phyloP scores from a whole-genome alignment of 2,888 invertebrate species.

The Drosophila subsilvestris region DNA sequence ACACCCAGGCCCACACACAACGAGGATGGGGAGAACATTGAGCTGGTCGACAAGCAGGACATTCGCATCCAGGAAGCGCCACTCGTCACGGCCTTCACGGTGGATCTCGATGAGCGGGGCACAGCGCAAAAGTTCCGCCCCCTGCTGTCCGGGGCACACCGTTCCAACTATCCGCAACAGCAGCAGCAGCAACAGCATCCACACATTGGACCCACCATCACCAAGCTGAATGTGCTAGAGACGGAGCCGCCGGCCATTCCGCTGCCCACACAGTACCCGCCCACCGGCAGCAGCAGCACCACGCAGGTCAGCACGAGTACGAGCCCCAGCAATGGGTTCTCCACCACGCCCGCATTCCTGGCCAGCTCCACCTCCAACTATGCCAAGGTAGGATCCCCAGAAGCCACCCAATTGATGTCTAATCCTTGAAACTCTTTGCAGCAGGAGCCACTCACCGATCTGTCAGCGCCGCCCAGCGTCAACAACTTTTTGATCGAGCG shows the following conservation, averaged over 20 bases:
- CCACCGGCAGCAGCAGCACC: slow-evolving; percentile 48
- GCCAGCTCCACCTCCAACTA: slow-evolving; percentile 56
- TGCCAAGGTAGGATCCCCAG: slow-evolving; percentile 57
- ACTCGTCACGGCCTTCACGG: slow-evolving; percentile 92
- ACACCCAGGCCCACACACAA: slow-evolving; percentile 89
- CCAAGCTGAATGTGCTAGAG: slow-evolving; percentile 79
- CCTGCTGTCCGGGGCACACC: slow-evolving; percentile 85
- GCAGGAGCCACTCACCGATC: slow-evolving; percentile 56
- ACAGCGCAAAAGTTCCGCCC: slow-evolving; percentile 92
- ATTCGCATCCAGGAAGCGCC: slow-evolving; percentile 93
- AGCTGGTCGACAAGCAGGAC: slow-evolving; percentile 88
- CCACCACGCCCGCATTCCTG: slow-evolving; percentile 64
- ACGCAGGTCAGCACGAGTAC: slow-evolving; percentile 51
- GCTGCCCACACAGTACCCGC: slow-evolving; percentile 69
- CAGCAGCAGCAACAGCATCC: slow-evolving; percentile 47
- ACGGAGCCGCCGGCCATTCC: slow-evolving; percentile 58
- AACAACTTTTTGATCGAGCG: slow-evolving; percentile 84
- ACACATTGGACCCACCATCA: slow-evolving; percentile 80
- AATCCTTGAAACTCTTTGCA: background rate
- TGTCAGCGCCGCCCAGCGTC: slow-evolving; percentile 55
- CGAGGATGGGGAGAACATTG: slow-evolving; percentile 88
- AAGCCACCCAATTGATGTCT: background rate
- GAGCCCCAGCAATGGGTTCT: slow-evolving; percentile 33
- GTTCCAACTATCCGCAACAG: slow-evolving; percentile 34
- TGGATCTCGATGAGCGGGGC: slow-evolving; percentile 92